Conservation (phyloP, 2,888 invertebrate genomes). For the Agrotis puta region DNA sequence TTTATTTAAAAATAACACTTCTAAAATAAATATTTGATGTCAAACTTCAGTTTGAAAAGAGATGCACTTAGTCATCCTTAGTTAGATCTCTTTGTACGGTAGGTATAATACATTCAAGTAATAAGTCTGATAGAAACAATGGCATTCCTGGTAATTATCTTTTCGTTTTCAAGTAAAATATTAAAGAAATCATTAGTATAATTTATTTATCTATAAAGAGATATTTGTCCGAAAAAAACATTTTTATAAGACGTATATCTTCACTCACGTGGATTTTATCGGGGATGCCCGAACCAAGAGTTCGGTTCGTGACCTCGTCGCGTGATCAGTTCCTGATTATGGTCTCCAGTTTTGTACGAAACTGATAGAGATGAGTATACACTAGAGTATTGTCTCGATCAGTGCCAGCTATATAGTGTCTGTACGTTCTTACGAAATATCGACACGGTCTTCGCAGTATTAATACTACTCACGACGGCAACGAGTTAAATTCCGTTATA, state of each 20-base stretch:
- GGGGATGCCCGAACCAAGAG: conserved; percentile 36
- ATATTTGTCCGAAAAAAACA: not conserved
- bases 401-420: not conserved
- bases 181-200: conserved; percentile 4
- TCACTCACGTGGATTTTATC: conserved; percentile 35
- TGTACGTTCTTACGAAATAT: not conserved
- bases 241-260: not conserved
- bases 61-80: too few species aligned
- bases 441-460: not conserved
- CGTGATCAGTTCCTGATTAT: conserved; percentile 46
- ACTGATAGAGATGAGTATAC: conserved; percentile 6
- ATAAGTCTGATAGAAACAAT: too few species aligned
- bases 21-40: not conserved
- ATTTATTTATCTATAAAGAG: not conserved
- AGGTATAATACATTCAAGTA: too few species aligned
- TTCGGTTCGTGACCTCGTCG: conserved; percentile 43
- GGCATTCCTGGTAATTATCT: not conserved
- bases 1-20: too few species aligned
- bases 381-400: not conserved
- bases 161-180: not conserved
- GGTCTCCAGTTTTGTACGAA: conserved; percentile 22
- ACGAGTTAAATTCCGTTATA: not conserved
- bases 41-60: too few species aligned
- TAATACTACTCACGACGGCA: not conserved
- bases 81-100: too few species aligned